Percentiles rank a stretch among this genome's conserved stretches.
Evolutionary conservation across 2,113 vertebrate genomes (phyloP).

Genomic region (Natator depressus): DNA sequence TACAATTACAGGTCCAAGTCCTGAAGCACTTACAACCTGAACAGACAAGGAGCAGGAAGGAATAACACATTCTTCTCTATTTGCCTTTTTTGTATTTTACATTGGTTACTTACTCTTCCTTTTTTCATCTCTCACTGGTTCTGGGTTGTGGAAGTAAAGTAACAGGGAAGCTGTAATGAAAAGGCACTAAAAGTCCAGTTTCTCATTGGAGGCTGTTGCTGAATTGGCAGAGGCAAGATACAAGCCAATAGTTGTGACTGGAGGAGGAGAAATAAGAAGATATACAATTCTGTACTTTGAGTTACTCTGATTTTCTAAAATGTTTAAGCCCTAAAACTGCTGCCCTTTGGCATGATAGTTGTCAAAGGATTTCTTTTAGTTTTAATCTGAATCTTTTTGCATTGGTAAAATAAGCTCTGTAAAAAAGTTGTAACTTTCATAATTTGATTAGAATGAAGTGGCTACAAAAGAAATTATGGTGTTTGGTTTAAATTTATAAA

Average conservation of each 20-base stretch:
- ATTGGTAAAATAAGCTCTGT: neutral
- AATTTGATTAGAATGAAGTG: conserved; percentile 5
- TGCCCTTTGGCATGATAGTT: neutral
- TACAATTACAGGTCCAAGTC: neutral
- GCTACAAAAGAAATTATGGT: conserved; percentile 5
- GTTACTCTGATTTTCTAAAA: conserved; percentile 51
- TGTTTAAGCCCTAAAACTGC: neutral
- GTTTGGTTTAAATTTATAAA: conserved; percentile 9
- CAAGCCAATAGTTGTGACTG: neutral
- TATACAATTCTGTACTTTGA: conserved; percentile 58
- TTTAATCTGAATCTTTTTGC: neutral
- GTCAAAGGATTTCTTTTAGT: neutral
- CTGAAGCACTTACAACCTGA: neutral
- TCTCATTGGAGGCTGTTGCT: conserved; percentile 20
- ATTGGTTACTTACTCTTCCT: neutral
- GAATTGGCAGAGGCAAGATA: neutral
- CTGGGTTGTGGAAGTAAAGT: neutral
- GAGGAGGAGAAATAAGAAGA: conserved; percentile 37
- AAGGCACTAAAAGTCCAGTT: neutral
- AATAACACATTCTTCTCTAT: neutral
- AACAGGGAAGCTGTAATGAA: neutral
- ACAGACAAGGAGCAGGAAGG: neutral
- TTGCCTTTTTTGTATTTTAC: neutral
- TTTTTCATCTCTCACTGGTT: neutral
- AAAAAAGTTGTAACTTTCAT: neutral